A percentile compares a stretch with the other conserved stretches of the same genome.
These are phyloP conservation scores for Typhlichthys subterraneus DNA, from an alignment of 2,797 vertebrate genomes.

Conservation along the genomic window DNA sequence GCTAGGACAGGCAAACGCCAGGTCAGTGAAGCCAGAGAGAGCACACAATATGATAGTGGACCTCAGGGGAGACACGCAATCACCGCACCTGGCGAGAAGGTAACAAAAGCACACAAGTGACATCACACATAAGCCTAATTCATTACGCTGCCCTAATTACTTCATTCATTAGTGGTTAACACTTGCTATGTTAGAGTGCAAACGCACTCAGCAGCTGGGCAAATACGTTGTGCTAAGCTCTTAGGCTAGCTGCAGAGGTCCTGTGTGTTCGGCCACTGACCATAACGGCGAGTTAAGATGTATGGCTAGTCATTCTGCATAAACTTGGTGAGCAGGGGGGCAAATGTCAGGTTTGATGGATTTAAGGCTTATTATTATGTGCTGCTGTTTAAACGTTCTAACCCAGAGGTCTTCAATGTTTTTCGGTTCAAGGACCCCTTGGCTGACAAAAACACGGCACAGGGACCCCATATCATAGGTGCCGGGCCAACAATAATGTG, in stretches of 20 bases:
- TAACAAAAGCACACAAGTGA: conserved; percentile 60
- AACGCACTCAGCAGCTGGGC: conserved; percentile 77
- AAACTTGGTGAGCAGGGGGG: neutral
- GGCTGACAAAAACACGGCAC: too few species aligned
- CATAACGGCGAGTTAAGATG: conserved; percentile 15
- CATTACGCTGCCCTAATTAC: conserved; percentile 70
- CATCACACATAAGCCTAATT: conserved; percentile 70
- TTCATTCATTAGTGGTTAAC: conserved; percentile 75
- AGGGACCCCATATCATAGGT: too few species aligned
- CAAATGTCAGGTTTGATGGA: too few species aligned
- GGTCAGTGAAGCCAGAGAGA: neutral
- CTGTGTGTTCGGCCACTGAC: conserved; percentile 26
- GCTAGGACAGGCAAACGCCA: conserved; percentile 17
- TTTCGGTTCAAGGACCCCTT: too few species aligned
- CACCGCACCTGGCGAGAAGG: conserved; percentile 12
- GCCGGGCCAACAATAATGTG: too few species aligned
- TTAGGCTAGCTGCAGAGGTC: conserved; percentile 42
- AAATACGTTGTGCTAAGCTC: conserved; percentile 66
- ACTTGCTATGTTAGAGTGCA: conserved; percentile 51
- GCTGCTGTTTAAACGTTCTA: too few species aligned
- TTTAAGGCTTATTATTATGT: too few species aligned
- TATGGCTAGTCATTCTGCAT: conserved; percentile 4
- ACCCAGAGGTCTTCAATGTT: too few species aligned
- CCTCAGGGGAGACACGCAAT: conserved; percentile 24
- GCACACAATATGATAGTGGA: too few species aligned